Conservation (phyloP, 2,113 vertebrate species). For the Hippocampus guttulatus region DNA sequence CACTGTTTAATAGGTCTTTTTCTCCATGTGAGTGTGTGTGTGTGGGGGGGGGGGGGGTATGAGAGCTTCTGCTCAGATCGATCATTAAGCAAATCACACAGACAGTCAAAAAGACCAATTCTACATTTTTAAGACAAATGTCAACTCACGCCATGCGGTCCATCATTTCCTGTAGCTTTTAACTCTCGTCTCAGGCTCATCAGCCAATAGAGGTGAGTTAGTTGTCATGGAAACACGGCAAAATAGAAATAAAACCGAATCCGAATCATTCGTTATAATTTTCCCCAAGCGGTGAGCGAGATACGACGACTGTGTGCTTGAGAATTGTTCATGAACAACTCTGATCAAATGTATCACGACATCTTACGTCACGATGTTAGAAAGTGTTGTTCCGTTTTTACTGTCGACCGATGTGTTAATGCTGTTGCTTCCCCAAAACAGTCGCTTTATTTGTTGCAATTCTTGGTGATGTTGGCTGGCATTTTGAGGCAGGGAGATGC, state of each 20-base stretch:
- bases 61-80: no score
- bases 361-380: neutral
- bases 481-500: neutral
- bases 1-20: no score
- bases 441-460: neutral
- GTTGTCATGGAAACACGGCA: slow-evolving; percentile 2
- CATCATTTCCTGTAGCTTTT: no score
- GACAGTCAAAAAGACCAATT: no score
- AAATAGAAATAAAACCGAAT: neutral
- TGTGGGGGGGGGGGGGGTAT: no score
- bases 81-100: no score
- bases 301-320: neutral
- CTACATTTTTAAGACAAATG: no score
- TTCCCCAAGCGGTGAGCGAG: no score
- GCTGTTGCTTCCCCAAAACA: neutral
- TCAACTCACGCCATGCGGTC: no score
- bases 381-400: neutral
- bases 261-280: neutral
- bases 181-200: neutral
- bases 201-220: neutral
- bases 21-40: no score
- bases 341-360: neutral
- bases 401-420: neutral
- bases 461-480: neutral
- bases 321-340: neutral